These are phyloP conservation scores for Pteronura brasiliensis DNA, from an alignment of 2,113 vertebrate genomes.

Conservation along the genomic window DNA sequence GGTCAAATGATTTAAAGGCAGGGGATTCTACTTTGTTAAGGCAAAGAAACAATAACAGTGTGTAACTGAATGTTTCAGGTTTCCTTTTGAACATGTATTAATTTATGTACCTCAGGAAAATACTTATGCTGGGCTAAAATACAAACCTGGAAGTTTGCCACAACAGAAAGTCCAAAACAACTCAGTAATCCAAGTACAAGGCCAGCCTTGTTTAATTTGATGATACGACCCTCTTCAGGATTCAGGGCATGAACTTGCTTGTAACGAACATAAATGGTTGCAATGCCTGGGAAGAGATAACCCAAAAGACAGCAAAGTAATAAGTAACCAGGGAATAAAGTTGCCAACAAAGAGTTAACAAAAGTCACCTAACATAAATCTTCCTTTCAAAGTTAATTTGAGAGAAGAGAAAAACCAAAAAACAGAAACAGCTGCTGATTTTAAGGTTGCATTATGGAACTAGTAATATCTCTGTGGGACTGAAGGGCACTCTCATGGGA, in stretches of 20 bases:
- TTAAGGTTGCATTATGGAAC: not conserved
- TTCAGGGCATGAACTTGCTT: conserved; percentile 90
- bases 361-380: conserved; percentile 1
- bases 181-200: conserved; percentile 88
- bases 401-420: not conserved
- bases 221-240: conserved; percentile 76
- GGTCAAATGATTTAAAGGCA: not conserved
- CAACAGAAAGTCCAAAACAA: conserved; percentile 92
- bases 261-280: conserved; percentile 92
- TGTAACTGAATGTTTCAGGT: not conserved
- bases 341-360: conserved; percentile 26
- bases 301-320: conserved; percentile 10
- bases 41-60: conserved; percentile 1
- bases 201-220: conserved; percentile 84
- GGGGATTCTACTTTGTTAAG: not conserved
- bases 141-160: conserved; percentile 94
- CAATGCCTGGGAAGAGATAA: conserved; percentile 83
- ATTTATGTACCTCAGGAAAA: not conserved
- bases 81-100: not conserved
- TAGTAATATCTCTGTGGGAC: not conserved
- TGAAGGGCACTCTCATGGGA: not conserved
- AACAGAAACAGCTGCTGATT: not conserved
- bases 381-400: conserved; percentile 13
- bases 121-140: not conserved
- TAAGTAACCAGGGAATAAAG: not conserved